Evolutionary conservation across 2,888 invertebrate genomes (phyloP).

Genomic region (Phoenoteleia sp.): DNA sequence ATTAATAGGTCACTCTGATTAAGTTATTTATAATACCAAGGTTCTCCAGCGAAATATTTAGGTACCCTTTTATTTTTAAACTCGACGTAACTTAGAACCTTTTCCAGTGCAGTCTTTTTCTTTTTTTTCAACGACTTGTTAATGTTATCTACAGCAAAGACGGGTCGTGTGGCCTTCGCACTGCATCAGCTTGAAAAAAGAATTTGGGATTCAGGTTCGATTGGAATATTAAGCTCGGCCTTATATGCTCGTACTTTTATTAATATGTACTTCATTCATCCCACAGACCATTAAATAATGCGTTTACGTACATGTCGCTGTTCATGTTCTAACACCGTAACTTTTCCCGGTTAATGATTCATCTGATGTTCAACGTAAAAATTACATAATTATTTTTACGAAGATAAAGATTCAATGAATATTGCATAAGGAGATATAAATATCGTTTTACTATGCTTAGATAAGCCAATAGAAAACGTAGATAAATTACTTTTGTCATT

Average conservation of each 20-base stretch:
- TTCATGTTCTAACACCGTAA: conserved; percentile 43
- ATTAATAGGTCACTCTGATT: conserved; percentile 15
- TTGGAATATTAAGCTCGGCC: conserved; percentile 79
- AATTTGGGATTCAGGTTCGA: conserved; percentile 85
- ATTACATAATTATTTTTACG: neutral
- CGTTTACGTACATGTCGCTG: conserved; percentile 27
- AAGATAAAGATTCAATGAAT: neutral
- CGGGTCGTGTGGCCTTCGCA: conserved; percentile 83
- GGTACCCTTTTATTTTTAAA: conserved; percentile 3
- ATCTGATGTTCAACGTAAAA: neutral
- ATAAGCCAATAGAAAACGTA: no score
- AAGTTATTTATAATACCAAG: neutral
- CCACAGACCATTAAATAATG: conserved; percentile 74
- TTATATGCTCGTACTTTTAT: conserved; percentile 78
- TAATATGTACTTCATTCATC: conserved; percentile 75
- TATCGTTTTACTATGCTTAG: no score
- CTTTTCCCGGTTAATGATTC: conserved; percentile 1
- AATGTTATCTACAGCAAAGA: conserved; percentile 83
- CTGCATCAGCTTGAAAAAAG: conserved; percentile 83
- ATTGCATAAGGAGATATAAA: neutral
- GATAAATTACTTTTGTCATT: no score
- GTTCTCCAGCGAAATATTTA: neutral
- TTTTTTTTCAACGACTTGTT: conserved; percentile 68
- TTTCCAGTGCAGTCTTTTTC: conserved; percentile 3
- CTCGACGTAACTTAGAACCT: neutral